Conservation (phyloP, 2,797 vertebrate species). For the Amblyraja radiata region DNA sequence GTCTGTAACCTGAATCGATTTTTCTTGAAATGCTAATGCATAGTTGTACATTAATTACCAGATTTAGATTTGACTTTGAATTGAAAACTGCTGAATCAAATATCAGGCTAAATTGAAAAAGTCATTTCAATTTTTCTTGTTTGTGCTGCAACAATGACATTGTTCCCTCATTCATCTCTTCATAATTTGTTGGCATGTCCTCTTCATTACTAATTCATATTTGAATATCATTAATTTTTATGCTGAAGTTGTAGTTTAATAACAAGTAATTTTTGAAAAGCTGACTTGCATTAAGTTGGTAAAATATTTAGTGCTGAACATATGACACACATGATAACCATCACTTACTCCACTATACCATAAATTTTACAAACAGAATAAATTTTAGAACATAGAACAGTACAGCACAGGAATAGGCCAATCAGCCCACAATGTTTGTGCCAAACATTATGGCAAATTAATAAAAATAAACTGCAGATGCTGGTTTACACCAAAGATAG, state of each 20-base stretch:
- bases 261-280: slow-evolving; percentile 7
- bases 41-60: not conserved
- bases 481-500: too few relatives aligned
- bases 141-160: not conserved
- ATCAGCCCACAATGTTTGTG: too few relatives aligned
- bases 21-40: not conserved
- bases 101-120: not conserved
- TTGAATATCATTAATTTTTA: not conserved
- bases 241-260: not conserved
- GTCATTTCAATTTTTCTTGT: not conserved
- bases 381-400: not conserved
- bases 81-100: slow-evolving; percentile 3
- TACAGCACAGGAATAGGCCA: too few relatives aligned
- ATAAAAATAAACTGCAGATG: too few relatives aligned
- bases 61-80: not conserved
- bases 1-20: not conserved
- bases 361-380: not conserved
- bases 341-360: not conserved
- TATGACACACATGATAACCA: not conserved
- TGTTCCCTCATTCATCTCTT: not conserved
- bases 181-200: not conserved
- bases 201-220: not conserved
- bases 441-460: too few relatives aligned
- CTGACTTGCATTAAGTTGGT: not conserved
- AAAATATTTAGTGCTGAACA: not conserved